phyloP scores from a whole-genome alignment of 2,797 vertebrate species.

The Phataginus tetradactyla region DNA sequence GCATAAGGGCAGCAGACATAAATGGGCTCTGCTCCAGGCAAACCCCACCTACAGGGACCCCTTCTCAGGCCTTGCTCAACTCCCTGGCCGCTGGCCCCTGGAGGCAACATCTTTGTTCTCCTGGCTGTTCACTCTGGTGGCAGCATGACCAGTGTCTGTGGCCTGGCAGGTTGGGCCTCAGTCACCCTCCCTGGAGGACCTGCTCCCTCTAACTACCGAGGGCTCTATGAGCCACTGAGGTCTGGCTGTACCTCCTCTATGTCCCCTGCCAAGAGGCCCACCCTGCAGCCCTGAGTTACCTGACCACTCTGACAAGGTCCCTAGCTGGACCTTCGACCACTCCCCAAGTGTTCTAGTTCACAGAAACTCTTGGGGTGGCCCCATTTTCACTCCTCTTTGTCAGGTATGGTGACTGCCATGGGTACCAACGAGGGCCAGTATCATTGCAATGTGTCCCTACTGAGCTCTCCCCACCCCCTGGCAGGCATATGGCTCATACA shows the following conservation, averaged over 20 bases:
- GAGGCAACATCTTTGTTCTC: not conserved
- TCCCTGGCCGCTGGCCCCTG: not conserved
- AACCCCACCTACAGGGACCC: rapidly evolving
- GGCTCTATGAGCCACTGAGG: not conserved
- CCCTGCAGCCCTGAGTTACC: not conserved
- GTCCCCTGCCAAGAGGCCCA: not conserved
- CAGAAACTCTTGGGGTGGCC: not conserved
- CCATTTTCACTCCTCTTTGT: not conserved
- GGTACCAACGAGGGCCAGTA: not conserved
- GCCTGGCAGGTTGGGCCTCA: not conserved
- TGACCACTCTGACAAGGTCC: not conserved
- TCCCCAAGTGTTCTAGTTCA: not conserved
- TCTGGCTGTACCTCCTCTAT: not conserved
- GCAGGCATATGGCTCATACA: rapidly evolving
- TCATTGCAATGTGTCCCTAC: not conserved
- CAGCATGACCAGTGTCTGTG: too few species aligned
- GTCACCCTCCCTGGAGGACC: not conserved
- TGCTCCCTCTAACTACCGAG: not conserved
- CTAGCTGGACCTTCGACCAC: not conserved
- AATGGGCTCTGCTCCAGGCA: too few species aligned
- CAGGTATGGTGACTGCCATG: not conserved
- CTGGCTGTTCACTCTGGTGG: not conserved
- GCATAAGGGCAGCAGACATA: not conserved
- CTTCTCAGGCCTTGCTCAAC: not conserved
- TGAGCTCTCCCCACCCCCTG: not conserved